Evolutionary conservation across 2,797 vertebrate species (phyloP), one percentile per base, ranked within the genome.

Genomic region (Ptychobarbus kaznakovi): DNA sequence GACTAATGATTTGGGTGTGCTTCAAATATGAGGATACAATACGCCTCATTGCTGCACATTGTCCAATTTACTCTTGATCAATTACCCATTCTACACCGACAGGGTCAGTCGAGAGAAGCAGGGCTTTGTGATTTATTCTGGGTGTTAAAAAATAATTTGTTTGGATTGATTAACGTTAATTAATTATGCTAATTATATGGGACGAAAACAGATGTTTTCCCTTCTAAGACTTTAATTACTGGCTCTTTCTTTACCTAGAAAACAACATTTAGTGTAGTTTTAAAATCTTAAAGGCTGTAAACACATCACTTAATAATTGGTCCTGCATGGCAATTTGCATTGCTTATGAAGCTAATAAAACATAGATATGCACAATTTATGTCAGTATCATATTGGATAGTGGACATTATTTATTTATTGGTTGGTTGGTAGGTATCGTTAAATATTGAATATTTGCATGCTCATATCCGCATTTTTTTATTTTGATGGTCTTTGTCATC

Each of bases 141-240:
- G 91, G 93, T 91, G 92, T 95, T 95, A 92, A 96, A 93, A 93
- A 95, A 94, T 94, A 87, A 94, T 96, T 96, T 96, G 91, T 95
- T 91, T 94, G 91, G 93, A 95, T 94, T 92, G 94, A 96, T 94
- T 96, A 95, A 92, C 94, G 92, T 96, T 96, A 95, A 96, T 96
- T 96, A 96, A 96, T 96, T 97, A 95, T 93, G 92, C 93, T 97
- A 97, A 96, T 96, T 96, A 91, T 92, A 90, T 86, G 91, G 91
- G 93, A 95, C 92, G 93, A 96, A 97, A 97, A 95, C 95, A 96
- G 94, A 94, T 96, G 95, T 96, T 95, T 93, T 91, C 93, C 94
- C 93, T 91, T 91, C 91, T 89, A 92, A 93, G 92, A 88, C 90
- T 95, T 94, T 94, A 96, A 95, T 96, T 96, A 93, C 91, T 91